Base-by-base conservation (phyloP, 2,888 invertebrate species). In the Philereme transversata region DNA sequence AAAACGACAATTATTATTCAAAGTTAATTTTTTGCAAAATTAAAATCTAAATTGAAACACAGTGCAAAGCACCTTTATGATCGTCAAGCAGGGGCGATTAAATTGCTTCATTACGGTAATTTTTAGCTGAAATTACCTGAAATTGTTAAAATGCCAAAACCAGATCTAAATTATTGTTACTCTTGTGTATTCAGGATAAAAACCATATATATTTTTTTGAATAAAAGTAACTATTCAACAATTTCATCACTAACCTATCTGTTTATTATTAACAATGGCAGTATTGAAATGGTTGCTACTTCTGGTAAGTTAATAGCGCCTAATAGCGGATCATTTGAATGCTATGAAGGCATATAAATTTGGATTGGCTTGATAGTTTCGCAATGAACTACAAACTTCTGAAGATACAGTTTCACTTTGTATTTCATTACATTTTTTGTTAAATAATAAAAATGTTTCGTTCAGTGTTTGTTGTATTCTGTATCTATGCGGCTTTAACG, bases 371-470 rank as follows among this genome's bases (percentile, higher is more conserved):
- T 47, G 60, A 62, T 55, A 53, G 60, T 54, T 59, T 47, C 49
- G 55, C 67, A 70, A 69, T 69, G 55, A 54, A 51, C 60, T 48
- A 45, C 60, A 43, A 56, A 51, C 63, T 53, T 72, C 57, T 22
- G 53, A 6, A 58, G 60, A 62, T 45, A 44, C 11, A 35, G 54
- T 60, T 47, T 11, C 44, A 41, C 36, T n/a, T 43, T 22, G 9
- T 4, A 36, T n/a, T 22, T 22, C 22, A 22, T 22, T 40, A 47
- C 40, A 51, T 47, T 10, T 40, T n/a, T 5, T 45, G 8, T 40
- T 45, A 44, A 57, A 51, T 46, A 57, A 51, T 46, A 22, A 83
- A 76, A 70, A 87, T 87, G 87, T 70, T 72, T 7, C 77, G 73
- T 48, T 7, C 64, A 11, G 62, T 72, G 4, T 45, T 76, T 56